Base-by-base conservation (phyloP, 2,888 invertebrate genomes). In the Fragum sueziense region DNA sequence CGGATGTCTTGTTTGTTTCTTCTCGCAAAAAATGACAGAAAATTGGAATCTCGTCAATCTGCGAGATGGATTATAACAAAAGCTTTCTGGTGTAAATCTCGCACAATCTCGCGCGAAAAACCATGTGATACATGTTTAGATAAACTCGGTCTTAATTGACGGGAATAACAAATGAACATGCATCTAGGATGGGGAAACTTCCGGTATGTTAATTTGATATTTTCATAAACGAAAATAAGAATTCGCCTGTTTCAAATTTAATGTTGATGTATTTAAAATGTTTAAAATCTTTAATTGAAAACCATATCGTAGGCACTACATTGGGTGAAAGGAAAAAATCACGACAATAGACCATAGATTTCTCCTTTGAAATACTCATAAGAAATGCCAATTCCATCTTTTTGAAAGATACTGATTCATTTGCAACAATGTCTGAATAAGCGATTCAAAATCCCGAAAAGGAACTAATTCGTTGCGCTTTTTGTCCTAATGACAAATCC, bases 401-500 rank as follows among this genome's bases (percentile, higher is more conserved):
- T n/a, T n/a, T n/a, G n/a, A n/a, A n/a, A n/a, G n/a, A n/a, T n/a
- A 47, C 47, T 47, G 47, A 47, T 47, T 47, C n/a, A 4, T 47
- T 14, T 47, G n/a, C 47, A 47, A 47, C 20, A 47, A 47, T 47
- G 7, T 9, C n/a, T 47, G n/a, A 47, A 14, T 47, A 14, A 9
- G 47, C 47, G 20, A 47, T 47, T 4, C n/a, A 14, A 4, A 14
- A 20, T 47, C 47, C 4, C 17, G 17, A n/a, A n/a, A 57, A 22
- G 57, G 25, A 22, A 41, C 33, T 9, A n/a, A 6, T 31, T 33
- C 61, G 2, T 31, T 31, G 3, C 52, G 1, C 69, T 41, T 65
- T 65, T 41, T 65, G 65, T 65, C 27, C 71, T 61, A 61, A 65
- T 74, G 74, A 74, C 72, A 72, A 47, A 31, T 34, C 68, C 31